A percentile compares a stretch with the other conserved stretches of the same genome.
These are phyloP conservation scores for Andrena dorsata DNA, from an alignment of 2,888 invertebrate genomes.

Conservation along the genomic window DNA sequence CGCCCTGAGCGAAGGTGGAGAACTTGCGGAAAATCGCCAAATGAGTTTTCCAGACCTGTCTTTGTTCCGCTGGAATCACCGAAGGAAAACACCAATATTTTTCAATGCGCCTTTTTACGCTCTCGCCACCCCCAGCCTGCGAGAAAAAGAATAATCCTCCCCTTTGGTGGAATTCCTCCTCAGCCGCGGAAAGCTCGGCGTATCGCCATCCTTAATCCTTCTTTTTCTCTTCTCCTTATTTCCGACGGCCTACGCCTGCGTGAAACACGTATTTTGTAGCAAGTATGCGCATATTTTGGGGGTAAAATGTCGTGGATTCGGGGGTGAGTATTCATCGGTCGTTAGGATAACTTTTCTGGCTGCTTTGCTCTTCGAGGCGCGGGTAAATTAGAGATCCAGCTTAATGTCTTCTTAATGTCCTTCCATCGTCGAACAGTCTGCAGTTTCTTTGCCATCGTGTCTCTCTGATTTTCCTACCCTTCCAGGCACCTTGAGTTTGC, in stretches of 20 bases:
- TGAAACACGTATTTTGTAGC: slow-evolving; percentile 1
- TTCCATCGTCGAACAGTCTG: background rate
- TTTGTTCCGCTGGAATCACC: slow-evolving; percentile 34
- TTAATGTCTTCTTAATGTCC: slow-evolving; percentile 37
- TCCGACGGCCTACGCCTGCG: background rate
- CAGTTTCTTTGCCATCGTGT: background rate
- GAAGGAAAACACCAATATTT: slow-evolving; percentile 43
- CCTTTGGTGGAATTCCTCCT: slow-evolving; percentile 3
- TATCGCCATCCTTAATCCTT: slow-evolving; percentile 49
- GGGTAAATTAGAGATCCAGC: slow-evolving; percentile 22
- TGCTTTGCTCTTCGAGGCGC: slow-evolving; percentile 1
- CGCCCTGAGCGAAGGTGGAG: slow-evolving; percentile 8
- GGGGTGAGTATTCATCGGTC: slow-evolving; percentile 1
- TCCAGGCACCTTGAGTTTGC: too few relatives aligned
- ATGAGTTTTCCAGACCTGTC: slow-evolving; percentile 45
- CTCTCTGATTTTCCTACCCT: background rate
- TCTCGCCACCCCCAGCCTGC: background rate
- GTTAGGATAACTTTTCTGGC: background rate
- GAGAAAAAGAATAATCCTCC: slow-evolving; percentile 21
- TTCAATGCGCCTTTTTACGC: slow-evolving; percentile 25
- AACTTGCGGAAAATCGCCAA: slow-evolving; percentile 42
- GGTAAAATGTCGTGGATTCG: slow-evolving; percentile 3
- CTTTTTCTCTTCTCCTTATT: slow-evolving; percentile 9
- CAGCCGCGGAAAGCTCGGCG: background rate
- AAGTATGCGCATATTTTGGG: slow-evolving; percentile 32